phyloP scores from a whole-genome alignment of 1,140 invertebrate genomes.

The Drosophila gunungcola region DNA sequence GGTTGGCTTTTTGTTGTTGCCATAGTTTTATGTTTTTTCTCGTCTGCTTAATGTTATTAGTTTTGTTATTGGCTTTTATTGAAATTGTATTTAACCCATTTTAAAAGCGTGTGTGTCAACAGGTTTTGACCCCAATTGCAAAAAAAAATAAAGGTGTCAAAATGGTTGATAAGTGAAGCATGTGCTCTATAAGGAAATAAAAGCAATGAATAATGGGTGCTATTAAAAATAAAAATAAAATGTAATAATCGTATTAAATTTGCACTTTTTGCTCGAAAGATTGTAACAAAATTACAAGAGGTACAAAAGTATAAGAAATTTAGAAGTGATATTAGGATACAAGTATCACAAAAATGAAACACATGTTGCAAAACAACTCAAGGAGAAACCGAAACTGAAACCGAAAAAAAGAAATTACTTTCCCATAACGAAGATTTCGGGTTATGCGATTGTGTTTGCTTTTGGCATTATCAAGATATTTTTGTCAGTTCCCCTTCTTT shows the following conservation, averaged over 20 bases:
- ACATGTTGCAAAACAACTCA: not conserved
- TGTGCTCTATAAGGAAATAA: not conserved
- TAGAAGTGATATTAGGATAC: not conserved
- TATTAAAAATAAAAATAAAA: too few relatives aligned
- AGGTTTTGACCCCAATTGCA: constrained; percentile 76
- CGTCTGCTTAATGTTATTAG: constrained; percentile 74
- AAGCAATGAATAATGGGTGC: not conserved
- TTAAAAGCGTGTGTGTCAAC: constrained; percentile 66
- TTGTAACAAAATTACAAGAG: too few relatives aligned
- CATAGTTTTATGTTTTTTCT: constrained; percentile 47
- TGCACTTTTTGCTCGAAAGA: too few relatives aligned
- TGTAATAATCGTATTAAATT: too few relatives aligned
- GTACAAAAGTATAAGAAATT: too few relatives aligned
- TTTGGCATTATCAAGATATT: constrained; percentile 35
- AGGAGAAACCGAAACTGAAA: constrained; percentile 19
- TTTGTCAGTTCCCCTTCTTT: constrained; percentile 1
- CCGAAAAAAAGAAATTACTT: constrained; percentile 28
- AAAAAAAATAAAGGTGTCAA: constrained; percentile 12
- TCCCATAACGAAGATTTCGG: constrained; percentile 36
- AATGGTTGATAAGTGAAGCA: not conserved
- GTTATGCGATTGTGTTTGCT: constrained; percentile 35
- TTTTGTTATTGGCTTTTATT: constrained; percentile 51
- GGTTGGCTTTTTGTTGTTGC: constrained; percentile 56
- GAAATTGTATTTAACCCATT: constrained; percentile 74
- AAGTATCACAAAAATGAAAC: not conserved